Conservation (phyloP, 2,797 vertebrate genomes). For the Karalla daura region DNA sequence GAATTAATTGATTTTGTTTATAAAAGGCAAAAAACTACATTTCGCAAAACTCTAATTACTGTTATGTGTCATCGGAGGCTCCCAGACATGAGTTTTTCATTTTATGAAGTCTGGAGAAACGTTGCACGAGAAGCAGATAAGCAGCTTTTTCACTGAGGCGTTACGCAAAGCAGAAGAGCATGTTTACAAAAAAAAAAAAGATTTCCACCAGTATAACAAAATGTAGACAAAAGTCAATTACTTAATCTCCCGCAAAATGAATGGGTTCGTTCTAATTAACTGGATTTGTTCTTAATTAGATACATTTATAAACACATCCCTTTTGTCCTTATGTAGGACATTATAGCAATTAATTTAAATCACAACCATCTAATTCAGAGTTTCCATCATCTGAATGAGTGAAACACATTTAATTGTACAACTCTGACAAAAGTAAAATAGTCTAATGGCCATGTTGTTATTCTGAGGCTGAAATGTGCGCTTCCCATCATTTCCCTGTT, state of each 20-base stretch:
- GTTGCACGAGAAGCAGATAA: background rate
- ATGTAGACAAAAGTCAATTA: conserved; percentile 13
- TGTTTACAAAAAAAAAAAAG: conserved; percentile 18
- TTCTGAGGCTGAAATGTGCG: background rate
- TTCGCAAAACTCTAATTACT: background rate
- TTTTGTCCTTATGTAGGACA: background rate
- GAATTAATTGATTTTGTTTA: background rate
- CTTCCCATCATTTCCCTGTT: background rate
- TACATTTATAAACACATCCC: background rate
- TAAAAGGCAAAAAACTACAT: background rate
- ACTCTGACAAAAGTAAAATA: background rate
- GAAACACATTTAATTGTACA: background rate
- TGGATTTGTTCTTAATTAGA: conserved; percentile 27
- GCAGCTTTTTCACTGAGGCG: conserved; percentile 1
- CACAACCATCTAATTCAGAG: background rate
- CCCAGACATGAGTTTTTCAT: background rate
- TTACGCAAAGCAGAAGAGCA: conserved; percentile 12
- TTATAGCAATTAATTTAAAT: background rate
- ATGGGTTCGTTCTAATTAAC: conserved; percentile 21
- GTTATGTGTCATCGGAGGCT: background rate
- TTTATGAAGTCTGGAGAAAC: conserved; percentile 9
- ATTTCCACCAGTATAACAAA: conserved; percentile 23
- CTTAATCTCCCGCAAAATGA: conserved; percentile 11
- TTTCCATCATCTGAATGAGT: background rate
- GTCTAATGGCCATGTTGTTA: background rate